These are phyloP conservation scores for Drosophila dunni DNA, from an alignment of 1,140 invertebrate species.

Conservation along the genomic window DNA sequence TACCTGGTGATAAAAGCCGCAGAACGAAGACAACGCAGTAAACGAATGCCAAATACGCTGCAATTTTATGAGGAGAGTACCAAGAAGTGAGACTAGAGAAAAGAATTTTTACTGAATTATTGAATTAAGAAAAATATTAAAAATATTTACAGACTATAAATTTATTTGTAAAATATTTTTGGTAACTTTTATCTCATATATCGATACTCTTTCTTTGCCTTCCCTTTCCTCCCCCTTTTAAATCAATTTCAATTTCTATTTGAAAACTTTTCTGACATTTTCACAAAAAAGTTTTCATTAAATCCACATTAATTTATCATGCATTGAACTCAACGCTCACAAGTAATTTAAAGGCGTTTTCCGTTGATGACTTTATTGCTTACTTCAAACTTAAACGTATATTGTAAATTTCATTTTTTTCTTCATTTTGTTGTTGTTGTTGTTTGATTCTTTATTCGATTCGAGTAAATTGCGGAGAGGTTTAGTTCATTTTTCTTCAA, in stretches of 20 bases:
- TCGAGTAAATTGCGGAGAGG: constrained; percentile 9
- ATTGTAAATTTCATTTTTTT: background rate
- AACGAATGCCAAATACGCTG: constrained; percentile 17
- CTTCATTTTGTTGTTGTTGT: background rate
- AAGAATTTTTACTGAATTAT: no score
- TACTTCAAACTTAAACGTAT: constrained; percentile 12
- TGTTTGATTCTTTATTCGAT: constrained; percentile 1
- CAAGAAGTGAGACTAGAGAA: no score
- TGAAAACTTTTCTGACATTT: background rate
- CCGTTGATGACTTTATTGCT: constrained; percentile 21
- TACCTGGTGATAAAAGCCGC: constrained; percentile 35
- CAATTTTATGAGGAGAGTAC: background rate
- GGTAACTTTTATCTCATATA: no score
- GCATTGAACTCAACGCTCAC: background rate
- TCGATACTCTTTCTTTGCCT: background rate
- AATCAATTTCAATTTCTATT: background rate
- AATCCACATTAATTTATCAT: constrained; percentile 1
- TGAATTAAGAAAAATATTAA: no score
- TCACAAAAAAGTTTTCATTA: no score
- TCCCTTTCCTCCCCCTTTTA: background rate
- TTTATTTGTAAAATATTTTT: no score
- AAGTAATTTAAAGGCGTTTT: constrained; percentile 18
- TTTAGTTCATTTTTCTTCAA: constrained; percentile 5
- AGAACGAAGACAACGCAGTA: background rate
- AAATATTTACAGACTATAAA: no score